A percentile compares a stretch with the other conserved stretches of the same genome.
Evolutionary conservation across 2,113 vertebrate species (phyloP).

Genomic region (Vidua macroura): DNA sequence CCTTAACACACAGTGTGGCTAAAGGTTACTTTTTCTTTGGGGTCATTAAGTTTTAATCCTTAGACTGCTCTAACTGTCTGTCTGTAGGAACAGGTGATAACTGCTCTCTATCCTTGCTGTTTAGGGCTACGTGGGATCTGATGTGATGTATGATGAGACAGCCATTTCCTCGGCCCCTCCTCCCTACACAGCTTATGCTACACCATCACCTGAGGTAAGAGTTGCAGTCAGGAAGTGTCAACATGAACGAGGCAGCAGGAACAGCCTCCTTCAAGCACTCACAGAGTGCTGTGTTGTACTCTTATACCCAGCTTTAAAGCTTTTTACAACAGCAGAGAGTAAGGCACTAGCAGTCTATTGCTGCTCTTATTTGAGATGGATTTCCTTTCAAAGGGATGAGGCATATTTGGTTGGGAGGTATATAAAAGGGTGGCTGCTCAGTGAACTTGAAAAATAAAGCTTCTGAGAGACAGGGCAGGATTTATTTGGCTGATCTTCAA

Average conservation of each 20-base stretch:
- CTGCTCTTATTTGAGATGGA: neutral
- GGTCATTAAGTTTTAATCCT: neutral
- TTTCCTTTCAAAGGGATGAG: neutral
- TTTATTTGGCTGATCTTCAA: neutral
- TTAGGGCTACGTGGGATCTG: slow-evolving; percentile 71
- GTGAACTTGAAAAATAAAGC: neutral
- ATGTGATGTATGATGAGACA: slow-evolving; percentile 73
- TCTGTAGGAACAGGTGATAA: neutral
- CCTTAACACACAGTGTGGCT: neutral
- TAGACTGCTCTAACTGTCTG: neutral
- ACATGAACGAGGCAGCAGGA: neutral
- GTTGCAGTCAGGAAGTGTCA: neutral
- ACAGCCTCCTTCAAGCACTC: neutral
- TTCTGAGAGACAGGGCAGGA: neutral
- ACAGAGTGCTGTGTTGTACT: neutral
- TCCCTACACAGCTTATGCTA: slow-evolving; percentile 74
- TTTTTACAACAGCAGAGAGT: neutral
- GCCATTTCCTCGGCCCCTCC: slow-evolving; percentile 72
- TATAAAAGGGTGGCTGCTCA: neutral
- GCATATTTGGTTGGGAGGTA: neutral
- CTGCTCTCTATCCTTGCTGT: neutral
- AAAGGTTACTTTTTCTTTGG: neutral
- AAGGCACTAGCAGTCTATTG: neutral
- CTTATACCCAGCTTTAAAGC: neutral
- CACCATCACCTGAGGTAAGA: slow-evolving; percentile 76